Conservation (phyloP, 2,888 invertebrate genomes). For the Merodon equestris region DNA sequence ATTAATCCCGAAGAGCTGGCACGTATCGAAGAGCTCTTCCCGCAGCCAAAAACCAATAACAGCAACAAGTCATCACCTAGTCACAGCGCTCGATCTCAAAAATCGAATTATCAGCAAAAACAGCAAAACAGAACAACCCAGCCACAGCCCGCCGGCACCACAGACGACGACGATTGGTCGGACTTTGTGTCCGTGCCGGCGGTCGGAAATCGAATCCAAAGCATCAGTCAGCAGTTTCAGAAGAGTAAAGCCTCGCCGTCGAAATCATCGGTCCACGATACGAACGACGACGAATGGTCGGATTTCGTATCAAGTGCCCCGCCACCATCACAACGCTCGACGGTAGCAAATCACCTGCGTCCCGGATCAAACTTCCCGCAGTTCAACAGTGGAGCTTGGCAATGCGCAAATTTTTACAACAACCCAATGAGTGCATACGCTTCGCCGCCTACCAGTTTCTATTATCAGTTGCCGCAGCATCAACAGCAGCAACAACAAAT, state of each 20-base stretch:
- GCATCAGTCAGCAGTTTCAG: constrained; percentile 58
- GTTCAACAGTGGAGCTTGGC: constrained; percentile 77
- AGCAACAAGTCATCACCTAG: constrained; percentile 52
- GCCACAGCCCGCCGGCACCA: constrained; percentile 5
- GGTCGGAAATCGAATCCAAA: constrained; percentile 53
- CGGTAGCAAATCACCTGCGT: constrained; percentile 30
- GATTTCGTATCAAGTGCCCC: constrained; percentile 81
- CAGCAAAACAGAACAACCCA: constrained; percentile 40
- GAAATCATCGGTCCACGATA: constrained; percentile 24
- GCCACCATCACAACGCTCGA: background rate
- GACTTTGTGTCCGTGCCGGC: constrained; percentile 80
- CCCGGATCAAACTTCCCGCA: constrained; percentile 70
- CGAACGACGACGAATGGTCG: constrained; percentile 80
- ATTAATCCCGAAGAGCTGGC: constrained; percentile 78
- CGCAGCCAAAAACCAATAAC: constrained; percentile 71
- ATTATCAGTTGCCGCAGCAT: constrained; percentile 33
- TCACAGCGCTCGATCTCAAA: constrained; percentile 71
- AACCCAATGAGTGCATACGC: constrained; percentile 76
- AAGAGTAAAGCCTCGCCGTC: constrained; percentile 62
- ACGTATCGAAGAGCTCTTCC: constrained; percentile 77
- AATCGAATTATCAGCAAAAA: background rate
- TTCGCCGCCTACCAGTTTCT: constrained; percentile 59
- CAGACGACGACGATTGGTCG: constrained; percentile 81
- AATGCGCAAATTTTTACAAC: constrained; percentile 77
- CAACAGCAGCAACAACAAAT: constrained; percentile 70